A percentile compares a stretch with the other conserved stretches of the same genome.
Evolutionary conservation across 2,888 invertebrate species (phyloP).

Genomic region (Leptinotarsa juncta): DNA sequence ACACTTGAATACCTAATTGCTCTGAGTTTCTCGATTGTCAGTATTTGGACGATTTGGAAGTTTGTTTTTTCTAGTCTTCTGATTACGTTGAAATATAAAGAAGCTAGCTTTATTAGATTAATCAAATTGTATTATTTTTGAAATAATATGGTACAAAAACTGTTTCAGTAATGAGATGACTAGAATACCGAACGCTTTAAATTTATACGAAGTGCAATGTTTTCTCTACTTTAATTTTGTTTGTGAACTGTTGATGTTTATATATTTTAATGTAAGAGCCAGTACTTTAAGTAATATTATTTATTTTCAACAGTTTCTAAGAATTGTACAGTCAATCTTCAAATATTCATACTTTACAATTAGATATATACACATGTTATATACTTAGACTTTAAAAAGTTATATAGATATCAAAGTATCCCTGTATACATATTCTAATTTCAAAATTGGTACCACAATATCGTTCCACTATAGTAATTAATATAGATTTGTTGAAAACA

Average conservation of each 20-base stretch:
- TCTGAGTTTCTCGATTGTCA: constrained; percentile 22
- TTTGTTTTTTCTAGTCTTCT: constrained; percentile 41
- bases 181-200: constrained; percentile 42
- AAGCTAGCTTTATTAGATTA: constrained; percentile 53
- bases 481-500: not conserved
- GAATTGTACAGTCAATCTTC: constrained; percentile 59
- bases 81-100: constrained; percentile 39
- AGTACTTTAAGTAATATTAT: constrained; percentile 66
- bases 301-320: constrained; percentile 61
- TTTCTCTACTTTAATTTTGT: constrained; percentile 57
- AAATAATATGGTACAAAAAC: constrained; percentile 51
- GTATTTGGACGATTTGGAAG: constrained; percentile 34
- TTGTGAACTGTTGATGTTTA: constrained; percentile 66
- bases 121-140: constrained; percentile 46
- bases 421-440: constrained; percentile 44
- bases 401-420: constrained; percentile 48
- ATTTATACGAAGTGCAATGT: constrained; percentile 59
- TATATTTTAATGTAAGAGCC: constrained; percentile 67
- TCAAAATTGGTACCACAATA: constrained; percentile 40
- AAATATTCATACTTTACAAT: constrained; percentile 46
- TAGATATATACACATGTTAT: constrained; percentile 52
- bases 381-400: constrained; percentile 53
- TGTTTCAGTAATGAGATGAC: constrained; percentile 46
- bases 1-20: not conserved
- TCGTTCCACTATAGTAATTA: constrained; percentile 38